Evolutionary conservation across 2,113 vertebrate genomes (phyloP), one percentile per base, ranked within the genome.

Genomic region (Martes martes): DNA sequence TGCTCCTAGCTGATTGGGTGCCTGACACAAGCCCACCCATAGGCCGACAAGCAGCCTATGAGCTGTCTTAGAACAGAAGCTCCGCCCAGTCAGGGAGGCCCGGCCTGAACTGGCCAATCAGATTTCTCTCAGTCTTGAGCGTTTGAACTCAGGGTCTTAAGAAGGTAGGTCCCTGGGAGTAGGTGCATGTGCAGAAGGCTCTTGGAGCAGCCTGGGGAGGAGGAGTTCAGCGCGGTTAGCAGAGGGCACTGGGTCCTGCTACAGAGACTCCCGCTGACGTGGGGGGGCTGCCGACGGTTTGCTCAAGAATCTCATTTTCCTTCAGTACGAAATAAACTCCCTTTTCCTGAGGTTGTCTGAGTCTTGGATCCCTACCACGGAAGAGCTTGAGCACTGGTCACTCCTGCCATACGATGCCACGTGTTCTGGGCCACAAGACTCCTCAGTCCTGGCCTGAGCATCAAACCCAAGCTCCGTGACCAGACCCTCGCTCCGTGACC

Each of bases 171-270:
- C 13, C 11, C 9, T 14, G 52, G 67, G 24, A 45, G 19, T 50
- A 39, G 61, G 21, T 16, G 4, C 4, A 1, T 1, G 0, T 2
- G 47, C 9, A 47, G 14, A 4, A 26, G 23, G 24, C 2, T 6
- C 24, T 2, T 4, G 2, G 18, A 26, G 26, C 31, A 65, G 24
- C 4, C 15, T 23, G 1, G 24, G 24, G 18, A 10, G 67, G 36
- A 23, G 78, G 19, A 19, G 3, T 4, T 7, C 47, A 89, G 19
- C 33, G 16, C 0, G 0, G 0, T 57, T 59, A 61, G 26, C 13
- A 24, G n/a, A 76, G 13, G 59, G 7, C 15, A 2, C 1, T 2
- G 7, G 6, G 1, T 14, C 55, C 73, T 11, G 10, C 4, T 13
- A 11, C 28, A 33, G 59, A 55, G 42, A 36, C 18, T 4, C 45